These are phyloP conservation scores for Vidua chalybeata DNA, from an alignment of 2,113 vertebrate species.

Conservation along the genomic window DNA sequence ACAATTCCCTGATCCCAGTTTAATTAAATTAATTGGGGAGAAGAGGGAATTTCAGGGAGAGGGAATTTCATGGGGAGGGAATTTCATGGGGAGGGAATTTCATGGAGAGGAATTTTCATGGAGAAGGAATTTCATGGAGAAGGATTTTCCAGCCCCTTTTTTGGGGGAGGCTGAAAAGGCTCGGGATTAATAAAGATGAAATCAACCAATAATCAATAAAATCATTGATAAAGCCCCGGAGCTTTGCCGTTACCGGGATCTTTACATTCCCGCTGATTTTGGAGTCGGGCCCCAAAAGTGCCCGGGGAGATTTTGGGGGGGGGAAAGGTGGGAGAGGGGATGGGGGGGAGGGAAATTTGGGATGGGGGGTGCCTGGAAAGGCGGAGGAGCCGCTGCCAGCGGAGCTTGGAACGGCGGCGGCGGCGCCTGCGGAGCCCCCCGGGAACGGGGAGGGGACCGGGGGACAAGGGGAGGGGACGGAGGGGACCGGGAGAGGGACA, in stretches of 20 bases:
- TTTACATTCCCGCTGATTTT: background rate
- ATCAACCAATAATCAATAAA: background rate
- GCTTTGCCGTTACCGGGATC: background rate
- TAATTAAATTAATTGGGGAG: background rate
- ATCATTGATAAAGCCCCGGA: fast-evolving
- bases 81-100: background rate
- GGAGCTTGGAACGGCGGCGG: background rate
- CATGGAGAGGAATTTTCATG: background rate
- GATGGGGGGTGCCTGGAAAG: background rate
- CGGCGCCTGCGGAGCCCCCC: background rate
- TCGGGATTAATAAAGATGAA: background rate
- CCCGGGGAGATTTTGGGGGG: no score
- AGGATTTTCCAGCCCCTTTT: fast-evolving
- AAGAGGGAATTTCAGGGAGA: background rate
- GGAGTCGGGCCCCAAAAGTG: no score
- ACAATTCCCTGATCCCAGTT: background rate
- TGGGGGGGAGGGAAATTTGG: background rate
- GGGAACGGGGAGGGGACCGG: background rate
- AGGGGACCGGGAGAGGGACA: no score
- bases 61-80: no score
- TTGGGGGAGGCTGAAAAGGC: fast-evolving
- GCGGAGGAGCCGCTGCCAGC: background rate
- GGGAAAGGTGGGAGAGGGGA: background rate
- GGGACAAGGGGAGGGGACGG: no score
- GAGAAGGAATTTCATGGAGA: background rate